Evolutionary conservation across 2,888 invertebrate species (phyloP).

Genomic region (Automeris io): DNA sequence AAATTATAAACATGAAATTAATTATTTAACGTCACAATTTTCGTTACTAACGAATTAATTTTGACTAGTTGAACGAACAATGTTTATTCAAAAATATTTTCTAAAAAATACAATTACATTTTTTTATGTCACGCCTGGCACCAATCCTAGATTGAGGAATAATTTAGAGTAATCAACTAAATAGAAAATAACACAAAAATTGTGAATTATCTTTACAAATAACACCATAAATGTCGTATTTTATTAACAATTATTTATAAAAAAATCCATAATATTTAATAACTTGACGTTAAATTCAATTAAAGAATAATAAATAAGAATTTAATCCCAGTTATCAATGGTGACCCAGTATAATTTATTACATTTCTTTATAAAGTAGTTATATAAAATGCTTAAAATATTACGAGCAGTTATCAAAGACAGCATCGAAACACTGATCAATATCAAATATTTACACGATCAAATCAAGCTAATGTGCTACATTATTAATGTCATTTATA

Average conservation of each 20-base stretch:
- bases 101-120: slow-evolving; percentile 10
- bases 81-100: slow-evolving; percentile 22
- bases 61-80: slow-evolving; percentile 65
- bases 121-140: slow-evolving; percentile 36
- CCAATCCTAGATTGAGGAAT: slow-evolving; percentile 37
- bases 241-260: no score
- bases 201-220: no score
- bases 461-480: slow-evolving; percentile 59
- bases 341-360: slow-evolving; percentile 15
- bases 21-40: slow-evolving; percentile 28
- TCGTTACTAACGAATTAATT: slow-evolving; percentile 54
- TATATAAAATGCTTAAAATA: slow-evolving; percentile 63
- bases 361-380: slow-evolving; percentile 31
- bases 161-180: slow-evolving; percentile 9
- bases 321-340: slow-evolving; percentile 4
- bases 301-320: not conserved
- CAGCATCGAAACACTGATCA: slow-evolving; percentile 62
- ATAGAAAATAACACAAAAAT: not conserved
- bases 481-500: slow-evolving; percentile 24
- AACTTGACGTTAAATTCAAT: not conserved
- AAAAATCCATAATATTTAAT: not conserved
- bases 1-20: slow-evolving; percentile 37
- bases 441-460: slow-evolving; percentile 66
- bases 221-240: no score
- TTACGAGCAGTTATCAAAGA: slow-evolving; percentile 57